These are phyloP conservation scores for Helobdella robusta DNA, from an alignment of 2,888 invertebrate genomes.

Conservation along the genomic window DNA sequence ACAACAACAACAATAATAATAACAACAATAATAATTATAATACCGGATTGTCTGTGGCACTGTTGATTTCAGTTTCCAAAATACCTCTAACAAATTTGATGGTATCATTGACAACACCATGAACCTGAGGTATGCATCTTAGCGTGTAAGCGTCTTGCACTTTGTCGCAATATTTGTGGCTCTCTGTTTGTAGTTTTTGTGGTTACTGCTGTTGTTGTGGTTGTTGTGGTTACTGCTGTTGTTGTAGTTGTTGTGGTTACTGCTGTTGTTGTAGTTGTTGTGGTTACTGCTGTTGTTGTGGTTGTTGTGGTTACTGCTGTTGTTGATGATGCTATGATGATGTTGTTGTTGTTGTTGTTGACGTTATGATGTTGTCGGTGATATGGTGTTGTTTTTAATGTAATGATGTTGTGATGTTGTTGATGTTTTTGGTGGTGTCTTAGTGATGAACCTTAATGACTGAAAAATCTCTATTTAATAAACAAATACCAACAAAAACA, in stretches of 20 bases:
- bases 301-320: background rate
- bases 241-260: background rate
- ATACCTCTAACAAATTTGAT: slow-evolving; percentile 58
- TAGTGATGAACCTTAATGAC: no score
- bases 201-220: background rate
- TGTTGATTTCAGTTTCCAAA: slow-evolving; percentile 59
- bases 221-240: background rate
- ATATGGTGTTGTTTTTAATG: background rate
- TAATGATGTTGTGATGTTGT: background rate
- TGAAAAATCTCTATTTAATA: no score
- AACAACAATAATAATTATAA: background rate
- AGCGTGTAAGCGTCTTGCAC: slow-evolving; percentile 63
- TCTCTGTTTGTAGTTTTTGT: slow-evolving; percentile 49
- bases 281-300: background rate
- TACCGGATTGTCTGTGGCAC: slow-evolving; percentile 61
- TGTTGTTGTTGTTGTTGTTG: background rate
- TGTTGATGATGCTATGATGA: slow-evolving; percentile 1
- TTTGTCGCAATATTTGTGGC: slow-evolving; percentile 58
- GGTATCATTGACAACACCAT: slow-evolving; percentile 58
- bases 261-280: background rate
- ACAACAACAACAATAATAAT: background rate
- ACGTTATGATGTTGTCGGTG: slow-evolving; percentile 8
- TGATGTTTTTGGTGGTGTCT: no score
- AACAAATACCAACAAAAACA: background rate
- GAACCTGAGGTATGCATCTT: slow-evolving; percentile 57